These are phyloP conservation scores for Ceriagrion tenellum DNA, from an alignment of 2,888 invertebrate genomes.

Conservation along the genomic window DNA sequence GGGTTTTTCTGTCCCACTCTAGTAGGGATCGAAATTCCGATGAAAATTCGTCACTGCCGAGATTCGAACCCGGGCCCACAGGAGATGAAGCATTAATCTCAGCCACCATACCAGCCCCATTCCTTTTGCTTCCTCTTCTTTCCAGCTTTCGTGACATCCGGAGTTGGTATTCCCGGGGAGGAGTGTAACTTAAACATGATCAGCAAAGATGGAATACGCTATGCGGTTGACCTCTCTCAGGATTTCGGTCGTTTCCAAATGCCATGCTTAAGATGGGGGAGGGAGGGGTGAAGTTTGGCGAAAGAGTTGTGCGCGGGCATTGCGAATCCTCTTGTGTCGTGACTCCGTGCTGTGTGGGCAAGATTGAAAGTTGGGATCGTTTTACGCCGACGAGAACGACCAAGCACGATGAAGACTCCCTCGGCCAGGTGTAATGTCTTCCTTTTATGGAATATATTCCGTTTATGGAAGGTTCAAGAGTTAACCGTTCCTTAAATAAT, in stretches of 20 bases:
- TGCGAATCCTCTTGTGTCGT: neutral
- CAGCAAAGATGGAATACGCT: neutral
- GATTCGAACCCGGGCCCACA: too few relatives aligned
- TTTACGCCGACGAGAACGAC: neutral
- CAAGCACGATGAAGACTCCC: neutral
- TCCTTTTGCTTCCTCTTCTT: too few relatives aligned
- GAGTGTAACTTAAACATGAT: neutral
- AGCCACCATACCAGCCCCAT: too few relatives aligned
- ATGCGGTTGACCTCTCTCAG: neutral
- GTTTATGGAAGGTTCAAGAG: neutral
- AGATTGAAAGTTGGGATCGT: neutral
- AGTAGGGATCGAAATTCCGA: too few relatives aligned
- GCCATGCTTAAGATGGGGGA: neutral
- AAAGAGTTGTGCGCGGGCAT: neutral
- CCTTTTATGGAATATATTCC: neutral
- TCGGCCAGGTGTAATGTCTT: neutral
- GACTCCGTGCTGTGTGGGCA: neutral
- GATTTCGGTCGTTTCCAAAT: neutral
- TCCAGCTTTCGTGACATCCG: too few relatives aligned
- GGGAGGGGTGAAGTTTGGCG: neutral
- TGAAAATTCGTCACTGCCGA: too few relatives aligned
- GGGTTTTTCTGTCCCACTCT: too few relatives aligned
- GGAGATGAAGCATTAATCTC: too few relatives aligned
- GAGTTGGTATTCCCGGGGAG: too few relatives aligned
- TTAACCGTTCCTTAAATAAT: neutral